phyloP scores from a whole-genome alignment of 2,797 vertebrate species.

The Triplophysa bombifrons region DNA sequence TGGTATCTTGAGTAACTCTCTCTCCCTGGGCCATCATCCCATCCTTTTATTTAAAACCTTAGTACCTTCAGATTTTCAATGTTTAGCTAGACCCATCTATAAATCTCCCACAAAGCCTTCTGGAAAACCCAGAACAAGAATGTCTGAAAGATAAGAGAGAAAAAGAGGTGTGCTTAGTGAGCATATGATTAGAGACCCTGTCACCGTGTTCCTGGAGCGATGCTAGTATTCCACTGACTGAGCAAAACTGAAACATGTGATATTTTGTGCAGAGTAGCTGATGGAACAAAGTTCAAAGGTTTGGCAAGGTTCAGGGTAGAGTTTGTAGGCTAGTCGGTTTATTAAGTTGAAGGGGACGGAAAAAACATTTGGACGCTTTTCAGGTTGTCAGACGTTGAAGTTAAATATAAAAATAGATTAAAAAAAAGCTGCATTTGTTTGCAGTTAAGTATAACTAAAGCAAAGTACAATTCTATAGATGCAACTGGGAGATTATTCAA shows the following conservation, averaged over 20 bases:
- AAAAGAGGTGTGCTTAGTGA: neutral
- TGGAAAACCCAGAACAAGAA: neutral
- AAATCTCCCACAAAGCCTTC: neutral
- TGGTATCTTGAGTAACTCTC: too few species aligned
- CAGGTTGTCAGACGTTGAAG: neutral
- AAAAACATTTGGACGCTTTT: neutral
- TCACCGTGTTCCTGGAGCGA: neutral
- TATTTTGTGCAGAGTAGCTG: conserved; percentile 12
- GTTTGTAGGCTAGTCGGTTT: neutral
- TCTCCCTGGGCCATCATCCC: neutral
- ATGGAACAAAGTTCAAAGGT: neutral
- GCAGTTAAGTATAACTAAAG: neutral
- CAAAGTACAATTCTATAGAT: too few species aligned
- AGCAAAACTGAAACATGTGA: conserved; percentile 26
- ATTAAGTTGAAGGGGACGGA: neutral
- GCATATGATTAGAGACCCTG: neutral
- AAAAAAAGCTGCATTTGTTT: too few species aligned
- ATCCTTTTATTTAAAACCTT: neutral
- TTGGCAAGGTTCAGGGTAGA: neutral
- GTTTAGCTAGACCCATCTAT: neutral
- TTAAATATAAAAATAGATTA: neutral
- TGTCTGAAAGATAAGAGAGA: neutral
- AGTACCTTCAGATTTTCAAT: neutral
- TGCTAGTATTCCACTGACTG: neutral
- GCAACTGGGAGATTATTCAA: too few species aligned